phyloP scores from a whole-genome alignment of 37 sponge, comb jelly and placozoan genomes.

The Spongilla lacustris region DNA sequence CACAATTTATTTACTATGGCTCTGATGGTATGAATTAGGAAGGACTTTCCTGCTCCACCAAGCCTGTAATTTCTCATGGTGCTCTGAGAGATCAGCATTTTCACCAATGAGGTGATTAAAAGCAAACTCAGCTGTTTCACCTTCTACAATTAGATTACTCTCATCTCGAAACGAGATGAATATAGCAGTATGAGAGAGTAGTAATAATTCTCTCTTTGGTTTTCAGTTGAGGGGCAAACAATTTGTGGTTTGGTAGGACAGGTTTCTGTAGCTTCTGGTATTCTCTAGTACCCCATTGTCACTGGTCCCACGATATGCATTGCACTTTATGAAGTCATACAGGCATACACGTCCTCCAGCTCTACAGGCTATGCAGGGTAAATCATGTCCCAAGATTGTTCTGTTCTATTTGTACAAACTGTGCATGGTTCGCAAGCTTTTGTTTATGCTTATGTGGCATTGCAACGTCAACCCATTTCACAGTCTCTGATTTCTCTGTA shows the following conservation, averaged over 20 bases:
- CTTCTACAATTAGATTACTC: not conserved
- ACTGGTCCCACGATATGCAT: slow-evolving; percentile 1
- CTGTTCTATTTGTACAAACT: slow-evolving; percentile 31
- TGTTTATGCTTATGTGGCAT: slow-evolving; percentile 36
- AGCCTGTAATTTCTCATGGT: slow-evolving; percentile 1
- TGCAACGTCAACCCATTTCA: slow-evolving; percentile 46
- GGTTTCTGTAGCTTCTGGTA: slow-evolving; percentile 7
- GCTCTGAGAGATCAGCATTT: not conserved
- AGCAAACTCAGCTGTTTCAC: slow-evolving; percentile 29
- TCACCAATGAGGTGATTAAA: slow-evolving; percentile 2
- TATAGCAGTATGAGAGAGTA: slow-evolving; percentile 48
- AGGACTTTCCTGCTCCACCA: slow-evolving; percentile 67
- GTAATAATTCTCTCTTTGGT: slow-evolving; percentile 45
- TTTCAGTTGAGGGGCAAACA: slow-evolving; percentile 26
- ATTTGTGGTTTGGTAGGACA: slow-evolving; percentile 24
- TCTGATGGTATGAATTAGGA: slow-evolving; percentile 32
- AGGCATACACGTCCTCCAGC: slow-evolving; percentile 29
- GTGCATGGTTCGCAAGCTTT: slow-evolving; percentile 18
- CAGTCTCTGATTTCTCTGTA: slow-evolving; percentile 40
- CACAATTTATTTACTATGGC: not conserved
- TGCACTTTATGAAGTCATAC: slow-evolving; percentile 35
- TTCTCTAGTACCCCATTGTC: not conserved
- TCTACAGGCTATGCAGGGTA: slow-evolving; percentile 20
- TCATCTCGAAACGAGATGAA: slow-evolving; percentile 44
- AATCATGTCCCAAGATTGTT: not conserved